Conservation (phyloP, 2,797 vertebrate species). For the Petrocephalus sullivani region DNA sequence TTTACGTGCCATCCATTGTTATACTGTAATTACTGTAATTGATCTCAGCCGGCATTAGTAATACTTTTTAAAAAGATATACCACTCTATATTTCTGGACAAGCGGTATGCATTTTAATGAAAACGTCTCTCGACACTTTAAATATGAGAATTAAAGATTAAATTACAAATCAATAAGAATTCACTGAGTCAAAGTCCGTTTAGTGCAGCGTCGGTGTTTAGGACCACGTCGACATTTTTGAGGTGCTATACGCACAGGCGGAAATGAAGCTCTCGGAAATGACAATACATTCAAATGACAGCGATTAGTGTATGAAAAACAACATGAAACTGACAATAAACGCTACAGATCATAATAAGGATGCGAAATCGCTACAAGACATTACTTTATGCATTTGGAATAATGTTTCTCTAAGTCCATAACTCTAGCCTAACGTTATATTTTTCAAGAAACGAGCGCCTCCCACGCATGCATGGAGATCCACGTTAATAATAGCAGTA, state of each 20-base stretch:
- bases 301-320: neutral
- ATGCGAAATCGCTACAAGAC: neutral
- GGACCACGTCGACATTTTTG: conserved; percentile 5
- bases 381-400: neutral
- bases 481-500: neutral
- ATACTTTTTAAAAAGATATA: neutral
- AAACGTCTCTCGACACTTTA: neutral
- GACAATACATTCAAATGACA: neutral
- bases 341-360: neutral
- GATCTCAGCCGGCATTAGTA: neutral
- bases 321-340: neutral
- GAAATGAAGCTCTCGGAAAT: conserved; percentile 16
- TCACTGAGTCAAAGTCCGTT: neutral
- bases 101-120: neutral
- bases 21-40: neutral
- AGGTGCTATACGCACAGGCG: neutral
- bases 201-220: neutral
- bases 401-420: neutral
- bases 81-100: neutral
- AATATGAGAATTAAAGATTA: neutral
- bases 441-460: conserved; percentile 14
- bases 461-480: conserved; percentile 4
- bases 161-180: neutral
- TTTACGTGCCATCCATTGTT: neutral
- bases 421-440: neutral